Conservation (phyloP, 2,797 vertebrate species). For the Anguilla pacifica region DNA sequence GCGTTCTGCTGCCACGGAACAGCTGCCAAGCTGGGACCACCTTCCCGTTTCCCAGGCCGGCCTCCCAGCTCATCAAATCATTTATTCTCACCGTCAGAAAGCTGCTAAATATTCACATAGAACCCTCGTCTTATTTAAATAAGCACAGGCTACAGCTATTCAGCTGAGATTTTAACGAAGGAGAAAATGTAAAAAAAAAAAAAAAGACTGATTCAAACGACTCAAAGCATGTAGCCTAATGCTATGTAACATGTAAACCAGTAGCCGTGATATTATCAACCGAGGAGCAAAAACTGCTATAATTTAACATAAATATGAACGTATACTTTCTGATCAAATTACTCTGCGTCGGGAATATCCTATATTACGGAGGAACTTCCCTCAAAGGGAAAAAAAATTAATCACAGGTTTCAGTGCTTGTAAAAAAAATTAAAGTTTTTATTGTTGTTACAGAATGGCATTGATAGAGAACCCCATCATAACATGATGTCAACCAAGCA, state of each 20-base stretch:
- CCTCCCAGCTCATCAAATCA: conserved; percentile 61
- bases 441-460: conserved; percentile 38
- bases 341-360: neutral
- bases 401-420: conserved; percentile 31
- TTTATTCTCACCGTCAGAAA: conserved; percentile 65
- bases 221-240: neutral
- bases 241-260: neutral
- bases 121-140: conserved; percentile 38
- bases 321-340: neutral
- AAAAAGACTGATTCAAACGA: neutral
- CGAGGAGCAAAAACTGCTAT: neutral
- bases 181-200: neutral
- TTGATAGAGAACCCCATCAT: conserved; percentile 21
- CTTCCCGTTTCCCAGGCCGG: conserved; percentile 67
- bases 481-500: conserved; percentile 27
- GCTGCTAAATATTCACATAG: conserved; percentile 70
- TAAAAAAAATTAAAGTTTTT: conserved; percentile 75
- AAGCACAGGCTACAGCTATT: conserved; percentile 30
- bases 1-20: conserved; percentile 68
- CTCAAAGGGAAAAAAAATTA: neutral
- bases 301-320: conserved; percentile 1
- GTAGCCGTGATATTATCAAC: neutral
- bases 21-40: conserved; percentile 77
- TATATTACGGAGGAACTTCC: neutral
- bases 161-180: conserved; percentile 28